phyloP scores from a whole-genome alignment of 1,140 invertebrate genomes.

The Leguminivora glycinivorella region DNA sequence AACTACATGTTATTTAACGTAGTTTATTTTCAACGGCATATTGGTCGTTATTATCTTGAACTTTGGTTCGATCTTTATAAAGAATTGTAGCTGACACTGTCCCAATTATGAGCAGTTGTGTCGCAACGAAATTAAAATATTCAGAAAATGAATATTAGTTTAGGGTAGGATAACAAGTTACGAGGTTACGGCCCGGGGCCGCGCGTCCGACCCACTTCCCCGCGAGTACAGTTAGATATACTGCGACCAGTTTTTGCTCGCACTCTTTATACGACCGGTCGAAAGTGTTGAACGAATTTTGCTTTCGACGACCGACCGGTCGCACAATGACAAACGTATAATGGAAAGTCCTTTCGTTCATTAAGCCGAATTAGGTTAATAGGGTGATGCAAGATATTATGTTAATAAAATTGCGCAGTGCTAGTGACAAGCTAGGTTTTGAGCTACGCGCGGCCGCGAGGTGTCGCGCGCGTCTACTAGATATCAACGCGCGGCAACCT shows the following conservation, averaged over 20 bases:
- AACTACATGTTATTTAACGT: neutral
- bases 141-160: slow-evolving; percentile 22
- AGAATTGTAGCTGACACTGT: slow-evolving; percentile 26
- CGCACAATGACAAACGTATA: slow-evolving; percentile 51
- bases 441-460: neutral
- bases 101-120: slow-evolving; percentile 18
- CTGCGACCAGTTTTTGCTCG: slow-evolving; percentile 63
- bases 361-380: slow-evolving; percentile 19
- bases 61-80: neutral
- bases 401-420: slow-evolving; percentile 19
- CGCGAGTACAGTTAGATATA: slow-evolving; percentile 60
- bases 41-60: neutral
- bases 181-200: slow-evolving; percentile 18
- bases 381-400: slow-evolving; percentile 16
- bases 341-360: slow-evolving; percentile 60
- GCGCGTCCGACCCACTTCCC: slow-evolving; percentile 23
- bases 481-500: neutral
- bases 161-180: slow-evolving; percentile 24
- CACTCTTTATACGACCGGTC: slow-evolving; percentile 53
- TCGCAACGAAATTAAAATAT: slow-evolving; percentile 7
- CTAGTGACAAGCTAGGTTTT: neutral
- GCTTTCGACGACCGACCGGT: slow-evolving; percentile 64
- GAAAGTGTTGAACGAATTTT: slow-evolving; percentile 76
- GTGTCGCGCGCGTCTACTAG: neutral
- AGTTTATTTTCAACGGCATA: neutral